Evolutionary conservation across 2,113 vertebrate genomes (phyloP).

Genomic region (Thermophis baileyi): DNA sequence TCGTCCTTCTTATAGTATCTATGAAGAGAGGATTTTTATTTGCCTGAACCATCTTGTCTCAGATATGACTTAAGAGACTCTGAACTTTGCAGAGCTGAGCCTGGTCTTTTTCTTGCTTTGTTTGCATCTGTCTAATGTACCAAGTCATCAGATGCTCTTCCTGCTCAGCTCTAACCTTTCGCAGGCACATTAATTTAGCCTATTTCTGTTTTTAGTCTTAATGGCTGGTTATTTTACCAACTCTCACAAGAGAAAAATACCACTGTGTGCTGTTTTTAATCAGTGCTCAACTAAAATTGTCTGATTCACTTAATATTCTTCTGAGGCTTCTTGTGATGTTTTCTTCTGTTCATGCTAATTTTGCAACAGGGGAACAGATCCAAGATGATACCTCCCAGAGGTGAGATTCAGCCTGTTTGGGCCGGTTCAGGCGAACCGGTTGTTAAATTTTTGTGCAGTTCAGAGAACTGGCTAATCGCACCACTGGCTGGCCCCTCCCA

Average conservation of each 20-base stretch:
- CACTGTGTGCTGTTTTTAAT: not conserved
- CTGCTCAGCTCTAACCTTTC: constrained; percentile 33
- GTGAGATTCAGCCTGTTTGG: too few relatives aligned
- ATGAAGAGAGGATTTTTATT: not conserved
- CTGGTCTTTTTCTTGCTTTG: constrained; percentile 9
- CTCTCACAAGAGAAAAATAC: constrained; percentile 1
- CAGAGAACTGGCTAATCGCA: too few relatives aligned
- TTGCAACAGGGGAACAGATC: not conserved
- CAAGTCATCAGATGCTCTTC: not conserved
- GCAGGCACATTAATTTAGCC: constrained; percentile 18
- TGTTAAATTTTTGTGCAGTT: too few relatives aligned
- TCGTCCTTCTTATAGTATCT: not conserved
- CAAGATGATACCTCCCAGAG: not conserved
- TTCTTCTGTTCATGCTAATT: not conserved
- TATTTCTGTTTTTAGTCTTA: constrained; percentile 27
- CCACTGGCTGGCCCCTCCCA: too few relatives aligned
- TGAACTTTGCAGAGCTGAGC: constrained; percentile 21
- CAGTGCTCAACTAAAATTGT: not conserved
- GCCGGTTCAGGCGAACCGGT: too few relatives aligned
- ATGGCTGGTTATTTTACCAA: not conserved
- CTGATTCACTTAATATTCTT: not conserved
- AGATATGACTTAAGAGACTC: not conserved
- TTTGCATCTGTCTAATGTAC: constrained; percentile 29
- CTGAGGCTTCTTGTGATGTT: not conserved
- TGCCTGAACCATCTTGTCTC: not conserved